phyloP scores from a whole-genome alignment of 2,797 vertebrate genomes.

The Cossypha polioptera region DNA sequence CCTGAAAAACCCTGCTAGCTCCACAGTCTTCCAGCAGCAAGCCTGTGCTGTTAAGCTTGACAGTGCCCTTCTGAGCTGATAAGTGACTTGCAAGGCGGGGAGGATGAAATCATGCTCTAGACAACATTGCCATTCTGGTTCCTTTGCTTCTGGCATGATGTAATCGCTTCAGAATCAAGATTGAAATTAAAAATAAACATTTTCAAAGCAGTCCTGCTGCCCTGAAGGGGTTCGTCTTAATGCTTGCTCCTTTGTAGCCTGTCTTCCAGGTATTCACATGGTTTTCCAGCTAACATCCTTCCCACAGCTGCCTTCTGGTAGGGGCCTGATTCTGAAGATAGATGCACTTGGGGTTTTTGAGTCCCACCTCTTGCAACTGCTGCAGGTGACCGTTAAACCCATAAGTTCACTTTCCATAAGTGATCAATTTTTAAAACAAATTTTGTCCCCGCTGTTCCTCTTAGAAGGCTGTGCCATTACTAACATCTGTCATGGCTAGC shows the following conservation, averaged over 20 bases:
- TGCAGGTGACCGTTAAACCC: neutral
- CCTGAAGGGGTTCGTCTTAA: neutral
- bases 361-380: neutral
- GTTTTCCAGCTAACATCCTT: neutral
- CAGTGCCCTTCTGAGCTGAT: neutral
- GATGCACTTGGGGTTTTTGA: neutral
- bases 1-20: constrained; percentile 20
- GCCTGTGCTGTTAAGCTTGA: neutral
- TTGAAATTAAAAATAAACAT: constrained; percentile 24
- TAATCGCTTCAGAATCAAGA: constrained; percentile 31
- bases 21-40: neutral
- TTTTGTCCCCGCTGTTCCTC: neutral
- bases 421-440: neutral
- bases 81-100: neutral
- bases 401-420: neutral
- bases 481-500: neutral
- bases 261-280: constrained; percentile 21
- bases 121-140: neutral
- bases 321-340: neutral
- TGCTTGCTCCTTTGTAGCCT: constrained; percentile 9
- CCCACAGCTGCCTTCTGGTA: neutral
- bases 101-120: constrained; percentile 32
- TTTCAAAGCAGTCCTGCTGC: constrained; percentile 6
- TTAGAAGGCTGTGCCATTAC: neutral
- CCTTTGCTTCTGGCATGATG: constrained; percentile 19